Conservation (phyloP, 2,888 invertebrate genomes). For the Osmoderma eremita region DNA sequence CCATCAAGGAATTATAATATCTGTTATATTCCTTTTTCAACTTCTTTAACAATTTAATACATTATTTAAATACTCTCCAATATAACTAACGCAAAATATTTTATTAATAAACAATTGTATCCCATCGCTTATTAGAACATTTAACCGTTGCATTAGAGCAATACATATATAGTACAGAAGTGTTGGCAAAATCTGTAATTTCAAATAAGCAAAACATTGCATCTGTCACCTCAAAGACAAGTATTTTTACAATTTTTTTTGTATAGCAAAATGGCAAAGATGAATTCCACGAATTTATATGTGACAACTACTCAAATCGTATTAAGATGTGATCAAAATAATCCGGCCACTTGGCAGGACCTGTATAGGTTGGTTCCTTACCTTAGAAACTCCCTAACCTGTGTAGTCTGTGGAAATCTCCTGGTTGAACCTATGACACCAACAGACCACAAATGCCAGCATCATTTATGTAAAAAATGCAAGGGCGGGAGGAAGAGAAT, state of each 20-base stretch:
- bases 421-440: conserved; percentile 85
- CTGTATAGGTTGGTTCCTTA: conserved; percentile 85
- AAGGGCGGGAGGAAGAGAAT: conserved; percentile 86
- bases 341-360: conserved; percentile 81
- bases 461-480: conserved; percentile 88
- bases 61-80: no score
- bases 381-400: conserved; percentile 86
- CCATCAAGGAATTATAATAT: no score
- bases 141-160: no score
- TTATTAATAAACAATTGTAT: no score
- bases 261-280: conserved; percentile 56
- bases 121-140: no score
- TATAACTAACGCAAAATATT: no score
- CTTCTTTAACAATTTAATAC: no score
- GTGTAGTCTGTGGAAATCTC: conserved; percentile 88
- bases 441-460: conserved; percentile 81
- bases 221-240: conserved; percentile 21
- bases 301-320: conserved; percentile 84
- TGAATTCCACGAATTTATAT: conserved; percentile 86
- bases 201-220: conserved; percentile 36
- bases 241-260: conserved; percentile 30
- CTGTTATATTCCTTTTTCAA: no score
- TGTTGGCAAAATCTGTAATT: conserved; percentile 32
- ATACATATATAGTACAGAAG: no score
- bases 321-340: conserved; percentile 77